Evolutionary conservation across 37 sponge, comb jelly and placozoan genomes (phyloP).

Genomic region (Lycopodina hypogea): DNA sequence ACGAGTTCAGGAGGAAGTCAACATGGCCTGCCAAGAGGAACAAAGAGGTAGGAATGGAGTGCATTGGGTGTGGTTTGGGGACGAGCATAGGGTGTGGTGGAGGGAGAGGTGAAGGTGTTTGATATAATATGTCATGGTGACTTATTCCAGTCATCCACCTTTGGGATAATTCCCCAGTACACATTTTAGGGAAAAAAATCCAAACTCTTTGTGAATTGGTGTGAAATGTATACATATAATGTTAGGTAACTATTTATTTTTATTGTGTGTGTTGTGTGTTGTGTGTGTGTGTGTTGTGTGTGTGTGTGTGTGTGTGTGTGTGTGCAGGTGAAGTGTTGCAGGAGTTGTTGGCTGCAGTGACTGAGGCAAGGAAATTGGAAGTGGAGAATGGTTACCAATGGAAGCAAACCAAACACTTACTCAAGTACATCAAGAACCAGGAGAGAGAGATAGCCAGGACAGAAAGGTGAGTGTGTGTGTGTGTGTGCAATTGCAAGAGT

Average conservation of each 20-base stretch:
- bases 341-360: conserved; percentile 43
- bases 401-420: conserved; percentile 65
- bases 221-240: no score
- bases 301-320: no score
- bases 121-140: no score
- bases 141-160: no score
- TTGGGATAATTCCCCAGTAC: no score
- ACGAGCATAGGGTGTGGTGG: background rate
- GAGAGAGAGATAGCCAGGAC: conserved; percentile 51
- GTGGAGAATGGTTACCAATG: conserved; percentile 59
- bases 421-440: conserved; percentile 63
- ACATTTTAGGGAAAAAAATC: no score
- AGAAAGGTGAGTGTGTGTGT: conserved; percentile 43
- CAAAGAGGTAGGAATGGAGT: background rate
- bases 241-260: no score
- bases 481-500: background rate
- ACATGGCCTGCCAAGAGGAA: background rate
- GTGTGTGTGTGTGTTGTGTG: no score
- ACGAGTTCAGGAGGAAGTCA: conserved; percentile 48
- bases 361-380: conserved; percentile 47
- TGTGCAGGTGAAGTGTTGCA: conserved; percentile 11
- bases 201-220: no score
- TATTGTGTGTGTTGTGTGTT: no score
- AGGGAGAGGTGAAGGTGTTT: background rate
- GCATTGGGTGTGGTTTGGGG: background rate